Percentiles rank a stretch among this genome's conserved stretches.
phyloP scores from a whole-genome alignment of 2,797 vertebrate genomes.

The Manis pentadactyla region DNA sequence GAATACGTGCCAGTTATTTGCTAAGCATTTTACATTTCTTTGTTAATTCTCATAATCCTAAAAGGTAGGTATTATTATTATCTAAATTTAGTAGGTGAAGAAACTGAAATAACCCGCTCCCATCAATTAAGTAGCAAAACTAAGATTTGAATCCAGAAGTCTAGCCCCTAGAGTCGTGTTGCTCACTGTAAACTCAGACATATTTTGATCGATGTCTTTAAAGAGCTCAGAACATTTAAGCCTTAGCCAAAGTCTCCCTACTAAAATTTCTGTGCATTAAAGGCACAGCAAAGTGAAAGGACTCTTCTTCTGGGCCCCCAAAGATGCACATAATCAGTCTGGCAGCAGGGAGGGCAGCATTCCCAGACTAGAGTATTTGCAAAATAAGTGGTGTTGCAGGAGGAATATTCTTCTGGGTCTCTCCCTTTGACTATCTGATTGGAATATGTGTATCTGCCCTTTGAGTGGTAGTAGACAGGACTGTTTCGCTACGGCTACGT shows the following conservation, averaged over 20 bases:
- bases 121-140: neutral
- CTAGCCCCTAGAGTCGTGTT: neutral
- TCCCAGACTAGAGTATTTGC: neutral
- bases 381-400: neutral
- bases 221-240: neutral
- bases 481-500: neutral
- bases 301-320: rapidly evolving
- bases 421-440: neutral
- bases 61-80: neutral
- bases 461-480: neutral
- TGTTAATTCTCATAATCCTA: neutral
- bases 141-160: neutral
- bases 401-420: rapidly evolving
- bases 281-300: neutral
- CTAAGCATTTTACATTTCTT: neutral
- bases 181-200: neutral
- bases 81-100: neutral
- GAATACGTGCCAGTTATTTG: neutral
- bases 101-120: neutral
- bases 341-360: neutral
- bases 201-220: neutral
- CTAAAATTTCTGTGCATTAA: neutral
- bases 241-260: neutral
- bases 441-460: neutral
- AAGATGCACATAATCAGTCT: neutral